A percentile compares a stretch with the other conserved stretches of the same genome.
phyloP scores from a whole-genome alignment of 2,113 vertebrate genomes.

The Syrrhaptes paradoxus region DNA sequence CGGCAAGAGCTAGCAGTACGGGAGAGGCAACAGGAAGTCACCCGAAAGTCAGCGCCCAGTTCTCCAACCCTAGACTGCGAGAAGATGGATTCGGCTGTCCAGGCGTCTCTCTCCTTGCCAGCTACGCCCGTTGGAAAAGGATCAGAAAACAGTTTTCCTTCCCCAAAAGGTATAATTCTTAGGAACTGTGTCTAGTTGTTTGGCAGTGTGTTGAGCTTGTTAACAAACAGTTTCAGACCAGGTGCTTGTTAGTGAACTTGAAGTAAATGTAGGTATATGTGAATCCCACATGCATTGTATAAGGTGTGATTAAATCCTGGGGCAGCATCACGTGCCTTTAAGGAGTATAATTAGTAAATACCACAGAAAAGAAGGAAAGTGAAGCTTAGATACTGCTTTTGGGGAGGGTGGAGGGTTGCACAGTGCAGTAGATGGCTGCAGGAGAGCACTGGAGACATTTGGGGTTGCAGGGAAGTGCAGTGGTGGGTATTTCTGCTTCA shows the following conservation, averaged over 20 bases:
- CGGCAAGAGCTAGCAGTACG: conserved; percentile 95
- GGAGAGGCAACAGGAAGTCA: conserved; percentile 90
- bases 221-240: background rate
- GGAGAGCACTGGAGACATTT: background rate
- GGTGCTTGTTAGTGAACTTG: background rate
- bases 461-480: background rate
- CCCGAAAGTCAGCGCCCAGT: conserved; percentile 92
- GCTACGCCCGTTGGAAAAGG: conserved; percentile 91
- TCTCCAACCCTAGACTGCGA: conserved; percentile 93
- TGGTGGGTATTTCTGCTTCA: background rate
- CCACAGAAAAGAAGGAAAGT: background rate
- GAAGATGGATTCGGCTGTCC: conserved; percentile 92
- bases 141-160: conserved; percentile 87
- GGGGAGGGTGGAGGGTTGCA: background rate
- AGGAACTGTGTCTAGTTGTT: background rate
- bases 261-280: background rate
- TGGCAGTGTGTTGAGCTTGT: background rate
- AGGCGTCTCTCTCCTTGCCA: conserved; percentile 93
- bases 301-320: background rate
- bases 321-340: background rate
- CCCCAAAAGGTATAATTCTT: conserved; percentile 82
- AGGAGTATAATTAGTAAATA: background rate
- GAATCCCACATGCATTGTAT: background rate
- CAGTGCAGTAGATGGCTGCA: background rate
- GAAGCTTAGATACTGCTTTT: background rate